phyloP scores from a whole-genome alignment of 2,797 vertebrate genomes.

The Acanthurus lineatus region DNA sequence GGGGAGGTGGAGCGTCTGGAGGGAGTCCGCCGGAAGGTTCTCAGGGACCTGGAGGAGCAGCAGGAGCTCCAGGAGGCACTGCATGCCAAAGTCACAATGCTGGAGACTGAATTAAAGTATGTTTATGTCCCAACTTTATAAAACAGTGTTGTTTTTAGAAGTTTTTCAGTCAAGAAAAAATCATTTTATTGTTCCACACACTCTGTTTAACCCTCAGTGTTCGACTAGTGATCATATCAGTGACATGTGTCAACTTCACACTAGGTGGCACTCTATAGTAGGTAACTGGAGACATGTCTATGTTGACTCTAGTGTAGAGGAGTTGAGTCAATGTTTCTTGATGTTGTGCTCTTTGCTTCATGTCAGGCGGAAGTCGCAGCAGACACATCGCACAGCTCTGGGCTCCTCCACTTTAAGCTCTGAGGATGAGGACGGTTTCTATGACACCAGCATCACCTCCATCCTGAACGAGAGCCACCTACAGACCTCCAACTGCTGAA shows the following conservation, averaged over 20 bases:
- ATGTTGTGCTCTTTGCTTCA: constrained; percentile 9
- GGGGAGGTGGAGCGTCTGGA: constrained; percentile 95
- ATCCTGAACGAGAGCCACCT: constrained; percentile 88
- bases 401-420: constrained; percentile 88
- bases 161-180: not conserved
- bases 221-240: not conserved
- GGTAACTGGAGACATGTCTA: not conserved
- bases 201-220: not conserved
- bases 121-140: not conserved
- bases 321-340: constrained; percentile 4
- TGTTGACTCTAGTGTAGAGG: not conserved
- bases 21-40: constrained; percentile 89
- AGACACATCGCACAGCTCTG: constrained; percentile 79
- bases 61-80: constrained; percentile 91
- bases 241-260: constrained; percentile 36
- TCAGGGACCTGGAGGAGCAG: constrained; percentile 94
- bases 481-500: constrained; percentile 88
- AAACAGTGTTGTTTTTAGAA: not conserved
- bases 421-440: constrained; percentile 90
- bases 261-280: constrained; percentile 67
- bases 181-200: not conserved
- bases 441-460: constrained; percentile 86
- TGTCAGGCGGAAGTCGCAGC: constrained; percentile 86
- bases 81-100: constrained; percentile 86
- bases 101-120: constrained; percentile 92